Evolutionary conservation across 2,797 vertebrate genomes (phyloP).

Genomic region (Peromyscus melanophrys): DNA sequence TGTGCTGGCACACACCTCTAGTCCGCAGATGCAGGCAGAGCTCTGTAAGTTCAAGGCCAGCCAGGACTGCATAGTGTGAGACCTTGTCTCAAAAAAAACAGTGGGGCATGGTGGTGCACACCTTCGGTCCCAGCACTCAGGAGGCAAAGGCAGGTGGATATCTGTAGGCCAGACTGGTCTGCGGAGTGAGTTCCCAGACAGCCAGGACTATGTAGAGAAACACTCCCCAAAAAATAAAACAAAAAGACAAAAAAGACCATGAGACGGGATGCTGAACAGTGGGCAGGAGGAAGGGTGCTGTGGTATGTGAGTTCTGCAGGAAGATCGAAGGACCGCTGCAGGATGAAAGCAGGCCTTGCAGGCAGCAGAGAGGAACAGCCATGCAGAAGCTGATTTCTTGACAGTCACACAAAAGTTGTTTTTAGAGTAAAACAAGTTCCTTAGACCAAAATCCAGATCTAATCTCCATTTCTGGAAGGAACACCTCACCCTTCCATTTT

Average conservation of each 20-base stretch:
- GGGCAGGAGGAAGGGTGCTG: background rate
- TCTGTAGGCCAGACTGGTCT: background rate
- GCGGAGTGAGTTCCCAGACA: background rate
- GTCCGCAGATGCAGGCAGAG: no score
- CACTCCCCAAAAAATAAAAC: no score
- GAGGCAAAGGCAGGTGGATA: background rate
- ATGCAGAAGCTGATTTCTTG: background rate
- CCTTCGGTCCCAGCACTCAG: background rate
- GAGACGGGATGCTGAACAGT: no score
- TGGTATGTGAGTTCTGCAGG: background rate
- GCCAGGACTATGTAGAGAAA: background rate
- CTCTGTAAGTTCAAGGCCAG: background rate
- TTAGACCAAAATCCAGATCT: background rate
- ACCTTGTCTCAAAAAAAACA: background rate
- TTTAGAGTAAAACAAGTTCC: background rate
- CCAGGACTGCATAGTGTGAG: background rate
- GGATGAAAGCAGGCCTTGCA: background rate
- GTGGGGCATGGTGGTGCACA: background rate
- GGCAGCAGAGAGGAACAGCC: background rate
- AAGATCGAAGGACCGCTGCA: background rate
- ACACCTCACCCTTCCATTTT: background rate
- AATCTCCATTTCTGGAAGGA: background rate
- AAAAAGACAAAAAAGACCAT: no score
- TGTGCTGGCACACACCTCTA: background rate
- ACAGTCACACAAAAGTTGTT: background rate